Evolutionary conservation across 1,140 invertebrate species (phyloP), one percentile per base, ranked within the genome.

Genomic region (Drosophila triauraria): DNA sequence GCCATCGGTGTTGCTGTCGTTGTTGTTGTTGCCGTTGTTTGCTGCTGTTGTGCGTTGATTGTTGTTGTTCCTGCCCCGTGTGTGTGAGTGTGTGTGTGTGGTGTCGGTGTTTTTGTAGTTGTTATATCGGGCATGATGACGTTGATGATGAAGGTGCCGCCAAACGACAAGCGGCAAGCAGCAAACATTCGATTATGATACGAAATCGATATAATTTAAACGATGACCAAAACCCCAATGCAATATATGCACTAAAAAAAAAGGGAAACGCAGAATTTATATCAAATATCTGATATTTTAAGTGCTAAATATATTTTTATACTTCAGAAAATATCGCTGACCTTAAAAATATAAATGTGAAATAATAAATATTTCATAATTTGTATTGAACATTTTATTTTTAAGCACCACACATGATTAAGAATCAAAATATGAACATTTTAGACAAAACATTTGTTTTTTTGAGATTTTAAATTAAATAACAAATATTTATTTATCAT

Each of bases 121-220:
- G 85, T 88, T 90, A 90, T 84, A 84, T 72, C 67, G 67, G 61
- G 54, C 82, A 81, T 48, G 56, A 72, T 79, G 77, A 68, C 44
- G 38, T 46, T 76, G 68, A 78, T 25, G 50, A 72, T 67, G 71
- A 47, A 56, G 51, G 51, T 78, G 75, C 65, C 83, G 79, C 80
- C 84, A 88, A 77, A 88, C 84, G 83, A 58, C 80, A 87, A 76
- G 80, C 83, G 84, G 46, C 80, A 90, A 90, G 85, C 85, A 77
- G 81, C 85, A 90, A 90, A 90, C 85, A 90, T 90, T 90, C 88
- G 85, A 90, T 90, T 90, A 90, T 90, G 82, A 90, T 90, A 90
- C 85, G 85, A 90, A 90, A 90, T 90, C 85, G 85, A 90, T 90
- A 90, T 90, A 90, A 90, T 90, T 90, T 90, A 90, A 90, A 88